Base-by-base conservation (phyloP, 2,888 invertebrate species). In the Volucella inanis region DNA sequence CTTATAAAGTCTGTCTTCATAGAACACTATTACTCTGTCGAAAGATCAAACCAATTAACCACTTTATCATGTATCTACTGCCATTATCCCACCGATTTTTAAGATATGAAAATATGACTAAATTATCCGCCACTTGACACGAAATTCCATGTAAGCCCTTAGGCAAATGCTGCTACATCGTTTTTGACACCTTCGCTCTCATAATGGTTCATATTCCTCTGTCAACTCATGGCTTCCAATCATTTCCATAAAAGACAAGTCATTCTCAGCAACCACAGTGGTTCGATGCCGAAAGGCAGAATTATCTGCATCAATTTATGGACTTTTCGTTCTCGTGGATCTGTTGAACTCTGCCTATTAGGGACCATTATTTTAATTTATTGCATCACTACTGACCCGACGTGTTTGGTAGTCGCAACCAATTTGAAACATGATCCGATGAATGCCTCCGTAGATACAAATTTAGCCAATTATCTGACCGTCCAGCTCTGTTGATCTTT, bases 291-390 rank as follows among this genome's bases (percentile, higher is more conserved):
- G 76, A 76, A 82, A 82, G 76, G 76, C 81, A 76, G 71, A 71
- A 76, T 81, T 65, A 81, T 57, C 18, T 6, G 45, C 47, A 1
- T 15, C 71, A 61, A 71, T 82, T 82, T 76, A 82, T 76, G 14
- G 22, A 22, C 64, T 47, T 65, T 22, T 49, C 43, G 50, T 31
- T 41, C 39, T 50, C 8, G 49, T 39, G 43, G 22, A 52, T 31
- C 31, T 70, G 57, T n/a, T 22, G 75, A 75, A 49, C 57, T 45
- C 64, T 12, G 50, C 75, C 81, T 57, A 81, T 81, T 75, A 75
- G 64, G 81, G 70, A 75, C 49, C n/a, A 81, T 81, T 81, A 81
- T 70, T 64, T 64, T 75, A 15, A 81, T 75, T 75, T 70, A 81
- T 75, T 75, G 55, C 75, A 39, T 22, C 65, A 59, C 64, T 22